Conservation (phyloP, 1,140 invertebrate species). For the Eupristina koningsbergeri region DNA sequence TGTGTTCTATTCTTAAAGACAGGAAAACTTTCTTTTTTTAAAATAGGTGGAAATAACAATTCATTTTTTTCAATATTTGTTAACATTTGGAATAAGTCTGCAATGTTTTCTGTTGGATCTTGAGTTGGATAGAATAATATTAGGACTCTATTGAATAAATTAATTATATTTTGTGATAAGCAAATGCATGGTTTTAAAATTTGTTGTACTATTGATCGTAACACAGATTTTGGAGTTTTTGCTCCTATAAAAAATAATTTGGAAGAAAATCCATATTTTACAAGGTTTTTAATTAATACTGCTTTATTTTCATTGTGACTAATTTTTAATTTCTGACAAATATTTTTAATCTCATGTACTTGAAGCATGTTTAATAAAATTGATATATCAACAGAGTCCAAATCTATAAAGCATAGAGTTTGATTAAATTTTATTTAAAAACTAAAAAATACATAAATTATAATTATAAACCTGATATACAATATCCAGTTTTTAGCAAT, state of each 20-base stretch:
- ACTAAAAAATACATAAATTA: conserved; percentile 19
- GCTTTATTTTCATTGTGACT: conserved; percentile 55
- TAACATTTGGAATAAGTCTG: conserved; percentile 59
- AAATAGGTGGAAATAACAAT: conserved; percentile 56
- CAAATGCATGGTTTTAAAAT: conserved; percentile 57
- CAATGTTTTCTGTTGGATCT: conserved; percentile 56
- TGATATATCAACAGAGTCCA: conserved; percentile 49
- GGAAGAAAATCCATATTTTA: conserved; percentile 52
- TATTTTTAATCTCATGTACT: conserved; percentile 56
- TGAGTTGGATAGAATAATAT: conserved; percentile 61
- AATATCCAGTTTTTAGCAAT: conserved; percentile 57
- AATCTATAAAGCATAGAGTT: conserved; percentile 50
- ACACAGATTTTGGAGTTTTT: conserved; percentile 55
- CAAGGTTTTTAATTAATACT: conserved; percentile 54
- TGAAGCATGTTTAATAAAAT: conserved; percentile 59
- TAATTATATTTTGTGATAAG: conserved; percentile 54
- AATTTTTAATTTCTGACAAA: conserved; percentile 59
- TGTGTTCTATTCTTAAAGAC: conserved; percentile 62
- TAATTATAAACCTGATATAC: conserved; percentile 51
- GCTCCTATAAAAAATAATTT: conserved; percentile 59
- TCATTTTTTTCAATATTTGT: conserved; percentile 55
- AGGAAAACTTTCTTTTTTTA: conserved; percentile 57
- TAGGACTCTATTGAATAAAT: conserved; percentile 63
- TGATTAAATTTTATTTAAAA: background rate
- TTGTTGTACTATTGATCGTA: conserved; percentile 49